Base-by-base conservation (phyloP, 2,797 vertebrate genomes). In the Merluccius polli region DNA sequence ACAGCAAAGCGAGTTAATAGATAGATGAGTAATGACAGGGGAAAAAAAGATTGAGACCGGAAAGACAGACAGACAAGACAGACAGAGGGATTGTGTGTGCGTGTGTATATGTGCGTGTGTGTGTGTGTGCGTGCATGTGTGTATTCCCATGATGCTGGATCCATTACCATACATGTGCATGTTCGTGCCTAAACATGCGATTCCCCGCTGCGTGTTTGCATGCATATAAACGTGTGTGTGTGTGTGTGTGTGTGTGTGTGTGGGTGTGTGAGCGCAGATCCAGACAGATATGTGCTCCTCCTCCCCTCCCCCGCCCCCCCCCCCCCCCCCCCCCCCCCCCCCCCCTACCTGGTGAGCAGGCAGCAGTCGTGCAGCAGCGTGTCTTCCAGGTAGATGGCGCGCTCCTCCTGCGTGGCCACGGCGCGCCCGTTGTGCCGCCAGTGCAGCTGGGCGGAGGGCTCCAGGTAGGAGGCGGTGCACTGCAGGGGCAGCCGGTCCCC, bases 351-450 rank as follows among this genome's bases (percentile, higher is more conserved):
- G 71, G 71, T 72, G n/a, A 73, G 16, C 72, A 71, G 87, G 88
- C 96, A 96, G 92, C 96, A 98, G 91, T 98, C 96, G 0, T 98
- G 96, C 4, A 96, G 91, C 78, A 97, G 93, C 79, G 94, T 96
- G 16, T 96, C 94, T 84, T 98, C 96, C 85, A 98, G 94, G 24
- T 93, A 93, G 82, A 97, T 3, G 21, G 95, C 95, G 0, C 81
- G 79, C 33, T 96, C 94, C 73, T 96, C 95, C 52, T 95, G 91
- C 0, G 93, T 96, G 79, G 85, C 83, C 0, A 95, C 80, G 0
- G 79, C 44, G 15, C 29, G 91, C 71, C 94, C 94, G 0, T 94
- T 91, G 68, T 95, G 95, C 79, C 89, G 94, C 96, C 96, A 98
- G 16, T 91, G 87, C 31, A 97, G 93, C 36, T 91, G 88, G 52